A percentile compares a stretch with the other conserved stretches of the same genome.
These are phyloP conservation scores for Ricordea florida DNA, from an alignment of 92 coral and sea anemone species.

Conservation along the genomic window DNA sequence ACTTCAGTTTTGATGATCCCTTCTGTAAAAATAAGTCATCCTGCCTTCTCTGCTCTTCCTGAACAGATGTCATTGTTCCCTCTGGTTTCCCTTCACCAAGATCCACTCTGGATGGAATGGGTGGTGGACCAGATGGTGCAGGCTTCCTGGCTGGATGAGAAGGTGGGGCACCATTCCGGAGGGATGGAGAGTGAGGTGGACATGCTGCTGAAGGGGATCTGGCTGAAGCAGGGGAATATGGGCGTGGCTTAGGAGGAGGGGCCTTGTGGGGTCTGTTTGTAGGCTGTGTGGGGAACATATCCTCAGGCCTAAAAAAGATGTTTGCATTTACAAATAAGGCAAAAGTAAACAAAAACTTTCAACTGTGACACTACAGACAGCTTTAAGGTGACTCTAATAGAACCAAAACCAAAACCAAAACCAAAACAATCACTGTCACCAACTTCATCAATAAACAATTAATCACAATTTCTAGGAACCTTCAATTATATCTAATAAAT, in stretches of 20 bases:
- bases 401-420: no score
- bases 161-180: not conserved
- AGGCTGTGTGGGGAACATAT: no score
- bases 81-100: slow-evolving; percentile 60
- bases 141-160: slow-evolving; percentile 5
- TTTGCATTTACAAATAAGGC: no score
- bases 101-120: slow-evolving; percentile 63
- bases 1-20: slow-evolving; percentile 19
- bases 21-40: not conserved
- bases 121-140: slow-evolving; percentile 57
- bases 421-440: no score
- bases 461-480: no score
- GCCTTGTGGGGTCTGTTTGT: not conserved
- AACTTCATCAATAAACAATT: no score
- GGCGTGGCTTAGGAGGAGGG: not conserved
- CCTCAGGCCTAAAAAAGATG: no score
- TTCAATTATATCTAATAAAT: no score
- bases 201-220: not conserved
- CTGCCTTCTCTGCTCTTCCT: not conserved
- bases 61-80: not conserved
- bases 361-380: no score
- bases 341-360: no score
- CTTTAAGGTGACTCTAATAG: no score
- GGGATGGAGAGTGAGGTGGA: slow-evolving; percentile 1
- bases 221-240: not conserved